Evolutionary conservation across 2,113 vertebrate genomes (phyloP).

Genomic region (Chlorodrepanis virens): DNA sequence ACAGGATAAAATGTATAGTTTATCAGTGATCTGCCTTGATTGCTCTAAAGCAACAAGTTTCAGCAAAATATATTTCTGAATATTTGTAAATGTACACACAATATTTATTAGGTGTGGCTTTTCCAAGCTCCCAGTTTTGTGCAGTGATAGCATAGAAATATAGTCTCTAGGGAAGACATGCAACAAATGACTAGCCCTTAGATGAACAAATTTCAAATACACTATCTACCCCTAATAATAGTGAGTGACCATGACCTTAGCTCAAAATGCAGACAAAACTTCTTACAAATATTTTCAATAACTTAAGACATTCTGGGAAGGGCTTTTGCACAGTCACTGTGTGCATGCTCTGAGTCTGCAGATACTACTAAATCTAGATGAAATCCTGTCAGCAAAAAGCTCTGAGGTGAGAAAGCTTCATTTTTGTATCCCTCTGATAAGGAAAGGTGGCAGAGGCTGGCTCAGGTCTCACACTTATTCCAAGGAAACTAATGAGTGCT

Average conservation of each 20-base stretch:
- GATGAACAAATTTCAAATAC: background rate
- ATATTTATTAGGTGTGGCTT: background rate
- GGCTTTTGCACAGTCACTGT: background rate
- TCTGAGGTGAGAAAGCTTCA: background rate
- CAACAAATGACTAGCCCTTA: background rate
- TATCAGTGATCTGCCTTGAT: background rate
- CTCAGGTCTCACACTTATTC: background rate
- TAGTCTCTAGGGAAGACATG: background rate
- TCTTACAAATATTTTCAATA: background rate
- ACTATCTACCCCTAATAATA: background rate
- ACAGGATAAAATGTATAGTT: background rate
- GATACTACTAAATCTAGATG: background rate
- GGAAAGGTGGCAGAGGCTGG: background rate
- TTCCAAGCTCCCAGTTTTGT: background rate
- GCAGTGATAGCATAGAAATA: background rate
- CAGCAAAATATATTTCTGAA: background rate
- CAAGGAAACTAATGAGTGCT: background rate
- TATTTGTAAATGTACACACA: background rate
- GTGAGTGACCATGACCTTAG: background rate
- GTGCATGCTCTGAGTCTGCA: background rate
- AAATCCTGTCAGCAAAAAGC: background rate
- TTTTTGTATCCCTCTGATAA: background rate
- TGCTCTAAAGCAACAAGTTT: background rate
- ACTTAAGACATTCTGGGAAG: background rate
- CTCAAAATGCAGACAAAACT: background rate